These are phyloP conservation scores for Synergus japonicus DNA, from an alignment of 2,888 invertebrate genomes.

Conservation along the genomic window DNA sequence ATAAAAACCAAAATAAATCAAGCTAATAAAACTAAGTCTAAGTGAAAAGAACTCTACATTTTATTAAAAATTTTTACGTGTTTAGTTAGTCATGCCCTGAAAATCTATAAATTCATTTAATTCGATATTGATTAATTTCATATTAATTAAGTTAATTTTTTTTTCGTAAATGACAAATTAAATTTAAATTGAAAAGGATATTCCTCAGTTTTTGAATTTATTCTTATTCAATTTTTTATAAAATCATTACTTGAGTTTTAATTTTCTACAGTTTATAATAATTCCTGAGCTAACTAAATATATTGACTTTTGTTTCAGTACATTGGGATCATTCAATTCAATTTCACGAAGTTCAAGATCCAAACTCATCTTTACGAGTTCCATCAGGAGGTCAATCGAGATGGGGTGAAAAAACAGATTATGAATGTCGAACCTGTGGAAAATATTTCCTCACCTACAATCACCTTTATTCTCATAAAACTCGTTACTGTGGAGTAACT, in stretches of 20 bases:
- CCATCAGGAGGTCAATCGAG: background rate
- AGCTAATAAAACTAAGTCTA: background rate
- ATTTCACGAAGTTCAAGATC: background rate
- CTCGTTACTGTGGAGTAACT: constrained; percentile 52
- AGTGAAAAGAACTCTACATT: background rate
- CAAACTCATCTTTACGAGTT: background rate
- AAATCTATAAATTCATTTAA: background rate
- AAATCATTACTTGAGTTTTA: background rate
- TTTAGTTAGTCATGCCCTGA: background rate
- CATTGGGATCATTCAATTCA: constrained; percentile 23
- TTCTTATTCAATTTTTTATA: no score
- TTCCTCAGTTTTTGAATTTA: no score
- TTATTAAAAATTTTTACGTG: background rate
- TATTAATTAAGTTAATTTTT: background rate
- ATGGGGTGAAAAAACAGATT: constrained; percentile 29
- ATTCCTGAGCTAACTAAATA: constrained; percentile 9
- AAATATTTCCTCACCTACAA: constrained; percentile 46
- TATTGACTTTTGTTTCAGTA: constrained; percentile 50
- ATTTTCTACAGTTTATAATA: background rate
- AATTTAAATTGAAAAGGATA: background rate
- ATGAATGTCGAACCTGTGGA: constrained; percentile 46
- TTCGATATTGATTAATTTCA: background rate
- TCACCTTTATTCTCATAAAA: constrained; percentile 45
- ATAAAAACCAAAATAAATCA: constrained; percentile 46
- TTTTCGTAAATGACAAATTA: background rate